Evolutionary conservation across 2,113 vertebrate species (phyloP).

Genomic region (Nycticebus coucang): DNA sequence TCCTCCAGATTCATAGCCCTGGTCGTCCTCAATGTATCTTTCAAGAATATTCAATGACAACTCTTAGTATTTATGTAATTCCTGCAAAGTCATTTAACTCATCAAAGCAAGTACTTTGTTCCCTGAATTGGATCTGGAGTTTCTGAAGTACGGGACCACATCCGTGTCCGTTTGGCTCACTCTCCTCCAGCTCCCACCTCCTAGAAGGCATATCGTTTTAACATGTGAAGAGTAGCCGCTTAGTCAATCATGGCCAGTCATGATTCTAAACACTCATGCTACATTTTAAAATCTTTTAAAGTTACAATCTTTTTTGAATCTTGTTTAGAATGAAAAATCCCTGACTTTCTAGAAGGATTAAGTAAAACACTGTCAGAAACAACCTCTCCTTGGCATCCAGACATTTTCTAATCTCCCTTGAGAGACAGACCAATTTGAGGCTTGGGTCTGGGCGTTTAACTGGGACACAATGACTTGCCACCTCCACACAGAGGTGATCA

Average conservation of each 20-base stretch:
- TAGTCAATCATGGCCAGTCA: background rate
- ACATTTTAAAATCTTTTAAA: background rate
- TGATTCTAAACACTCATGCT: background rate
- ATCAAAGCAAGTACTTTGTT: background rate
- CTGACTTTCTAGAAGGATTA: background rate
- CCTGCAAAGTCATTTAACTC: background rate
- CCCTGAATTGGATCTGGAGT: background rate
- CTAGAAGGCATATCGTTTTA: background rate
- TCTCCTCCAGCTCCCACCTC: background rate
- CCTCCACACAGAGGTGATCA: background rate
- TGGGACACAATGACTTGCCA: background rate
- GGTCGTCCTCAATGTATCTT: background rate
- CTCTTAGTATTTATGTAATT: background rate
- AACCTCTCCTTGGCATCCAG: background rate
- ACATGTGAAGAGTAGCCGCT: background rate
- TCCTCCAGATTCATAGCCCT: background rate
- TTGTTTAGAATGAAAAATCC: background rate
- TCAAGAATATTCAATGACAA: background rate
- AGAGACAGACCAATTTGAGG: background rate
- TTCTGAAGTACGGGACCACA: background rate
- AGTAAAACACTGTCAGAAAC: background rate
- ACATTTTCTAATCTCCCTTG: background rate
- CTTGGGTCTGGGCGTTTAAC: background rate
- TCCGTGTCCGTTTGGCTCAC: background rate
- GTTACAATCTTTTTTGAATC: background rate